Evolutionary conservation across 2,888 invertebrate species (phyloP), one percentile per base, ranked within the genome.

Genomic region (Chouioia cunea): DNA sequence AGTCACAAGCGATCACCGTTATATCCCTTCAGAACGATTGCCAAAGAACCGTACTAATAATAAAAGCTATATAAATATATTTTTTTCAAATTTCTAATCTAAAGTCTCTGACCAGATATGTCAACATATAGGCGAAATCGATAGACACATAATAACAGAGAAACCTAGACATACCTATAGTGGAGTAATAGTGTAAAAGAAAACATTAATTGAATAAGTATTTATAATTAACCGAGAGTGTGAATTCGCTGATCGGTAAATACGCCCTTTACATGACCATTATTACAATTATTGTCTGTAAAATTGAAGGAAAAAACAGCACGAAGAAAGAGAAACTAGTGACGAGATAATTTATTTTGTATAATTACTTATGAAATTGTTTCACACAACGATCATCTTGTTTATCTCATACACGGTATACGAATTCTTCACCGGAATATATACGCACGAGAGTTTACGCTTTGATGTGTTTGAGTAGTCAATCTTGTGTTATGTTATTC

Each of bases 141-240:
- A 47, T n/a, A 59, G 22, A 36, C 56, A 16, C 56, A 27, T 10
- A 27, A 2, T 4, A 8, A 20, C 14, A 12, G 18, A 36, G 16
- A 0, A 18, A 60, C 15, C 15, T 14, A 27, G 52, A 62, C 15
- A 53, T 16, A 20, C 36, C 23, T 8, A 57, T 4, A 4, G 12
- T 15, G 10, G 27, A 0, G 3, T 2, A 20, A n/a, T 4, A 18
- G n/a, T 4, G 16, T n/a, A 46, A 23, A 58, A 44, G 44, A 67
- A 67, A 69, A 62, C 56, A 27, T 60, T 60, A 65, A 65, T 64
- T 58, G 68, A 62, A 52, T 63, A 48, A 23, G 58, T 57, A 64
- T 50, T 69, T 48, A 64, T 69, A 69, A 69, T 69, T 69, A 69
- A 69, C 63, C 56, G 58, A 56, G 44, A 53, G 46, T 44, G 58